Evolutionary conservation across 1,140 invertebrate genomes (phyloP).

Genomic region (Myzus persicae): DNA sequence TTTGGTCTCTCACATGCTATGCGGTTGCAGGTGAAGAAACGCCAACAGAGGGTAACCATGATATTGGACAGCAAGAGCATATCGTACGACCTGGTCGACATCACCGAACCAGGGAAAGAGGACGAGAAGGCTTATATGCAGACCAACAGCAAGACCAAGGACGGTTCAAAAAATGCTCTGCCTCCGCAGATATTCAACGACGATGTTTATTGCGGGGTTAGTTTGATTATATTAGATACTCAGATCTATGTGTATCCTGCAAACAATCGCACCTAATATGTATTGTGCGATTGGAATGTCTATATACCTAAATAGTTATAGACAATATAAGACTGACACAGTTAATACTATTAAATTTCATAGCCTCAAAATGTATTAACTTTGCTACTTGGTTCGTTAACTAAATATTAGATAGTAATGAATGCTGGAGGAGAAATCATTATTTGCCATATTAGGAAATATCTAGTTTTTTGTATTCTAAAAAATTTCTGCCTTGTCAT

Average conservation of each 20-base stretch:
- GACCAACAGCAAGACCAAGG: conserved; percentile 80
- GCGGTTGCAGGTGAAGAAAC: conserved; percentile 91
- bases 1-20: conserved; percentile 63
- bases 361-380: not conserved
- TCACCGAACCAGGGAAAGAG: conserved; percentile 89
- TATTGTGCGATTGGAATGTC: not conserved
- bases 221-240: conserved; percentile 63
- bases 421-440: not conserved
- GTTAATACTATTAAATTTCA: not conserved
- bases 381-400: not conserved
- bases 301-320: conserved; percentile 3
- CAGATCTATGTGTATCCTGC: not conserved
- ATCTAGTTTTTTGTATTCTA: not conserved
- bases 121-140: conserved; percentile 92
- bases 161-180: conserved; percentile 73
- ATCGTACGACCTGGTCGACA: conserved; percentile 87
- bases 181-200: conserved; percentile 96
- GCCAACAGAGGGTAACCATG: conserved; percentile 89
- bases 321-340: not conserved
- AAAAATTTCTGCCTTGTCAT: not conserved
- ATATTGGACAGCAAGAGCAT: conserved; percentile 90
- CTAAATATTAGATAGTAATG: not conserved
- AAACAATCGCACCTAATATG: not conserved
- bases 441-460: conserved; percentile 24
- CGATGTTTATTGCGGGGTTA: conserved; percentile 90